Evolutionary conservation across 2,797 vertebrate genomes (phyloP).

Genomic region (Erethizon dorsatum): DNA sequence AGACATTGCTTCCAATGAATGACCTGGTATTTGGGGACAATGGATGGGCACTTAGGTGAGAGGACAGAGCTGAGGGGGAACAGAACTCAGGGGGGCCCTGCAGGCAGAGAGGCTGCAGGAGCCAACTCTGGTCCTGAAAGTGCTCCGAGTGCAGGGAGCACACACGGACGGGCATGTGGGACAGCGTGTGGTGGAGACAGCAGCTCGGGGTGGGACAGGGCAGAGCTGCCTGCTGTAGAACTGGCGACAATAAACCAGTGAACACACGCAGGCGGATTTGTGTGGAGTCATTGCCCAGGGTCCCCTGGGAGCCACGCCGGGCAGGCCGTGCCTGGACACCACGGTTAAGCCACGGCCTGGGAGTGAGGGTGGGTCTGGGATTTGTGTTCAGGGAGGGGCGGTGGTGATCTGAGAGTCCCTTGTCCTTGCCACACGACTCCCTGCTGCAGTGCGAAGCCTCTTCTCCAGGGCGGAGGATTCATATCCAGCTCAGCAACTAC

Average conservation of each 20-base stretch:
- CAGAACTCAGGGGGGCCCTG: neutral
- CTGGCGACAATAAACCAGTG: neutral
- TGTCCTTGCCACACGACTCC: rapidly evolving
- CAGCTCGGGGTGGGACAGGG: neutral
- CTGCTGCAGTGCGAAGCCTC: rapidly evolving
- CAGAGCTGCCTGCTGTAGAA: neutral
- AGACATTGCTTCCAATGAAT: neutral
- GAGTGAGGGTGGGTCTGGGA: neutral
- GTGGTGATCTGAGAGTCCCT: neutral
- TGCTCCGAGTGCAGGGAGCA: neutral
- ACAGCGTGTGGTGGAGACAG: neutral
- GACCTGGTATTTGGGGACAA: neutral
- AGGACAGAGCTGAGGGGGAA: neutral
- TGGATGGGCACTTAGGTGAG: neutral
- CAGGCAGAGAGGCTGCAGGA: neutral
- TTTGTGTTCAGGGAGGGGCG: rapidly evolving
- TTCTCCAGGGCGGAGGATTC: neutral
- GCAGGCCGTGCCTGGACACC: neutral
- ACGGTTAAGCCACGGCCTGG: rapidly evolving
- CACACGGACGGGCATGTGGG: neutral
- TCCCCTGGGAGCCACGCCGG: neutral
- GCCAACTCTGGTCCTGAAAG: neutral
- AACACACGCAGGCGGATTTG: neutral
- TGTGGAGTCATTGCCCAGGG: rapidly evolving
- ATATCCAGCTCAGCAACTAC: rapidly evolving